A percentile compares a stretch with the other conserved stretches of the same genome.
phyloP scores from a whole-genome alignment of 2,888 invertebrate genomes.

The Yponomeuta sedellus region DNA sequence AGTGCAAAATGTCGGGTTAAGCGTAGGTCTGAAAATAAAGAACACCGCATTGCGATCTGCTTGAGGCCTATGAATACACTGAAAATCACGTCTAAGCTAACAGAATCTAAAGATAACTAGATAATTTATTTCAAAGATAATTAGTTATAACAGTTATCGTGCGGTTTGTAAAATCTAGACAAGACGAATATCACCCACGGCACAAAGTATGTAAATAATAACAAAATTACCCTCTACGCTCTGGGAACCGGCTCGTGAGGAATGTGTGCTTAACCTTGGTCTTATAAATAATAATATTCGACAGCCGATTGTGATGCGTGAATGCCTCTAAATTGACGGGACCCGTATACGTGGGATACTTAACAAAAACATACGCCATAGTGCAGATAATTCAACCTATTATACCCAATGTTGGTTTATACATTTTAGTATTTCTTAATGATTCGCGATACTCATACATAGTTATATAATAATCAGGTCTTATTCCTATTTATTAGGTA shows the following conservation, averaged over 20 bases:
- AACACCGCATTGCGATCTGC: too few species aligned
- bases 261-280: conserved; percentile 5
- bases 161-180: neutral
- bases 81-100: too few species aligned
- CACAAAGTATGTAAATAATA: conserved; percentile 10
- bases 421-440: too few species aligned
- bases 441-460: too few species aligned
- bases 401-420: too few species aligned
- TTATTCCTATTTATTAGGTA: too few species aligned
- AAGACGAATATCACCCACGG: neutral
- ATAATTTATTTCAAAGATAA: neutral
- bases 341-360: neutral
- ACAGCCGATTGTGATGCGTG: conserved; percentile 2
- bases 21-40: too few species aligned
- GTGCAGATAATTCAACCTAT: neutral
- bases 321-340: neutral
- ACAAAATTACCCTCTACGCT: conserved; percentile 5
- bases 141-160: neutral
- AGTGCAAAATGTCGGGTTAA: too few species aligned
- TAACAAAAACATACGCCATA: neutral
- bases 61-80: too few species aligned
- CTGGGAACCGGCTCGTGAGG: neutral
- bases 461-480: too few species aligned
- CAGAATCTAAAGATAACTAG: neutral
- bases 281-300: neutral